Percentiles rank a stretch among this genome's conserved stretches.
These are phyloP conservation scores for Parazoanthus atlanticus DNA, from an alignment of 92 coral and sea anemone genomes.

Conservation along the genomic window DNA sequence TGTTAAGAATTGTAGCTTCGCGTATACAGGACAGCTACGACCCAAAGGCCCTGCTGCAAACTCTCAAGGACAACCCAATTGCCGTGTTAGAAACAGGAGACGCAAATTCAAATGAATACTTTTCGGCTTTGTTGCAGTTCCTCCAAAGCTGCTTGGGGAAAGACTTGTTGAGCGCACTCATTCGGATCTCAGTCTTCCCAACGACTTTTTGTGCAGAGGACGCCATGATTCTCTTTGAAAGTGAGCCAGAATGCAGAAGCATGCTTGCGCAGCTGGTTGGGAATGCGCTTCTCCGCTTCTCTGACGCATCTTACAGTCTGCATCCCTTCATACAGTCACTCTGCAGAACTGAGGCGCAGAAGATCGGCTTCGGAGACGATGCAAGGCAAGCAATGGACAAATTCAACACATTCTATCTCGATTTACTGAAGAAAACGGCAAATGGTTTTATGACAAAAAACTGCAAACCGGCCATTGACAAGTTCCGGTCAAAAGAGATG, in stretches of 20 bases:
- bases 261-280: conserved; percentile 42
- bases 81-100: conserved; percentile 38
- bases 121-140: conserved; percentile 45
- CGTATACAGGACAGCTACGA: conserved; percentile 41
- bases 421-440: conserved; percentile 33
- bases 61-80: conserved; percentile 49
- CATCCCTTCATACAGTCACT: conserved; percentile 76
- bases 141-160: conserved; percentile 53
- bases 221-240: conserved; percentile 57
- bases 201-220: conserved; percentile 56
- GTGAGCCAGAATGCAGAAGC: conserved; percentile 30
- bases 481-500: conserved; percentile 29
- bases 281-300: conserved; percentile 66
- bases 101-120: conserved; percentile 18
- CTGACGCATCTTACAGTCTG: conserved; percentile 57
- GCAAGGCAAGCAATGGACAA: conserved; percentile 34
- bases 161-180: conserved; percentile 53
- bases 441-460: conserved; percentile 49
- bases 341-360: conserved; percentile 53
- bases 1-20: conserved; percentile 67
- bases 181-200: conserved; percentile 67
- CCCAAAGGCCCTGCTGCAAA: conserved; percentile 31
- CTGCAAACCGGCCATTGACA: conserved; percentile 44
- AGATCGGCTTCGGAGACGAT: conserved; percentile 34
- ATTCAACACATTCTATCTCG: conserved; percentile 38